phyloP scores from a whole-genome alignment of 2,888 invertebrate genomes.

The Drosophila birchii region DNA sequence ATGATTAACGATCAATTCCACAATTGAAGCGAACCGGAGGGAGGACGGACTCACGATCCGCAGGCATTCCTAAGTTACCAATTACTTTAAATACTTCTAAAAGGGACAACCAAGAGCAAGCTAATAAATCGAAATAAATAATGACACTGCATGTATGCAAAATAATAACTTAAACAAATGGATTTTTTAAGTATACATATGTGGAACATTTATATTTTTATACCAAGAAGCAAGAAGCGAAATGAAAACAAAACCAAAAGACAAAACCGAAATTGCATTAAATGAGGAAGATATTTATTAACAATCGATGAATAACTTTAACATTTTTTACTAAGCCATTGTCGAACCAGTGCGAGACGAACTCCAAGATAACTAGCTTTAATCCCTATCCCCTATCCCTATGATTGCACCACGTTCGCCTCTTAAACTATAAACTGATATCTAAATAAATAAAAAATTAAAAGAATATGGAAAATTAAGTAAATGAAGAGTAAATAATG shows the following conservation, averaged over 20 bases:
- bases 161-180: constrained; percentile 59
- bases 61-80: constrained; percentile 48
- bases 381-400: constrained; percentile 51
- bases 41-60: constrained; percentile 15
- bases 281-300: constrained; percentile 37
- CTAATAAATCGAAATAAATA: constrained; percentile 20
- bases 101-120: constrained; percentile 22
- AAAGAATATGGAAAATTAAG: neutral
- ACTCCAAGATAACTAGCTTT: constrained; percentile 71
- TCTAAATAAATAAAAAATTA: neutral
- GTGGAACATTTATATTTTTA: constrained; percentile 79
- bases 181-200: constrained; percentile 67
- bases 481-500: constrained; percentile 10
- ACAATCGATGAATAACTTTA: constrained; percentile 50
- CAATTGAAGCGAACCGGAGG: constrained; percentile 31
- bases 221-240: constrained; percentile 72
- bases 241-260: constrained; percentile 51
- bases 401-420: constrained; percentile 50
- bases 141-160: constrained; percentile 42
- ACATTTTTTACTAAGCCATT: constrained; percentile 69
- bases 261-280: constrained; percentile 42
- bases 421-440: constrained; percentile 26
- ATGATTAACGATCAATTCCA: constrained; percentile 54
- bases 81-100: constrained; percentile 36
- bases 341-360: constrained; percentile 46